Conservation (phyloP, 2,113 vertebrate genomes). For the Lichenostomus cassidix region DNA sequence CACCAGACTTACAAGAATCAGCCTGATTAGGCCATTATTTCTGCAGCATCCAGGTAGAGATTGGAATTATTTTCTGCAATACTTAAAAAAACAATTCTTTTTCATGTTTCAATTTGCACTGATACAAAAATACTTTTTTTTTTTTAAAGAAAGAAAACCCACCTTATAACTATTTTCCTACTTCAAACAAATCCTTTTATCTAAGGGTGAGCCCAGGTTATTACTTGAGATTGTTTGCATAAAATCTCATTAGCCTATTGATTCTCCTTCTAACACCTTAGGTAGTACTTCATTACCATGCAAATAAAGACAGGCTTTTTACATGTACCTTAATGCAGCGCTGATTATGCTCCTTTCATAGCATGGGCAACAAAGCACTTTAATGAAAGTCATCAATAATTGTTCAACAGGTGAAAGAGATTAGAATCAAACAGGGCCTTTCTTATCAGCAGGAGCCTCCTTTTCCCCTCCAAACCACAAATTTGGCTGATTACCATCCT, state of each 20-base stretch:
- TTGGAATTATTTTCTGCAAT: background rate
- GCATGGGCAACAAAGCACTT: background rate
- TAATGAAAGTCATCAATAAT: conserved; percentile 55
- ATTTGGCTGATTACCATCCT: background rate
- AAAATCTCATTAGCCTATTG: conserved; percentile 69
- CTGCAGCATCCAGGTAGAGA: background rate
- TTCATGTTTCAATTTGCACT: background rate
- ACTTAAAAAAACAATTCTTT: background rate
- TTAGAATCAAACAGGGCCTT: background rate
- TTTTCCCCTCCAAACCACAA: background rate
- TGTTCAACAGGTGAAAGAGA: conserved; percentile 21
- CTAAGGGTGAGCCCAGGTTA: conserved; percentile 15
- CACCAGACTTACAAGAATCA: background rate
- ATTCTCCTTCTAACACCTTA: conserved; percentile 52
- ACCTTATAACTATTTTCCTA: background rate
- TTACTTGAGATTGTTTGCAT: conserved; percentile 57
- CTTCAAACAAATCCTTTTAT: conserved; percentile 58
- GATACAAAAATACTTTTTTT: background rate
- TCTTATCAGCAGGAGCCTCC: background rate
- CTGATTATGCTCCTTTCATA: conserved; percentile 30
- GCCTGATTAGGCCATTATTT: background rate
- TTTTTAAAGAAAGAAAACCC: background rate
- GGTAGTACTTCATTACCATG: conserved; percentile 61
- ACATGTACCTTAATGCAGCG: conserved; percentile 10
- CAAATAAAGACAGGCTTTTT: conserved; percentile 46